phyloP scores from a whole-genome alignment of 2,888 invertebrate species.

The Rhamphomyia laevipes region DNA sequence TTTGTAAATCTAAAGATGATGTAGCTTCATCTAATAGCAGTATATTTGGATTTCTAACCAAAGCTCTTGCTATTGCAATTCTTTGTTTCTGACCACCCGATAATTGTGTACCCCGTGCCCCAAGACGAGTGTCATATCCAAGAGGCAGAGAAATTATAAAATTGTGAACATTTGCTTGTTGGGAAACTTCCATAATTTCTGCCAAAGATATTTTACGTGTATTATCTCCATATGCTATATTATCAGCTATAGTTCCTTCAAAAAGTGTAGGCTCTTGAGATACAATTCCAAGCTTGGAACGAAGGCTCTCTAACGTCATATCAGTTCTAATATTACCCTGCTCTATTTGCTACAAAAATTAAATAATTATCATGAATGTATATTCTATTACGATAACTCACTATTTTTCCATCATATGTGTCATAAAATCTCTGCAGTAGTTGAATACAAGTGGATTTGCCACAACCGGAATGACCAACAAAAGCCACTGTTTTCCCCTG shows the following conservation, averaged over 20 bases:
- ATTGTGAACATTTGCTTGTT: constrained; percentile 65
- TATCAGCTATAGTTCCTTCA: constrained; percentile 69
- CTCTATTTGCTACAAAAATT: constrained; percentile 35
- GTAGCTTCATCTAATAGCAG: constrained; percentile 66
- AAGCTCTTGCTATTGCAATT: constrained; percentile 69
- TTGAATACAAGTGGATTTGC: constrained; percentile 72
- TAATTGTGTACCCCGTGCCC: constrained; percentile 64
- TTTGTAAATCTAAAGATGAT: constrained; percentile 65
- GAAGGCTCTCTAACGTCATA: constrained; percentile 53
- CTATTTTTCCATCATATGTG: constrained; percentile 52
- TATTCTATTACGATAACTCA: constrained; percentile 22
- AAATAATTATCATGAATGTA: constrained; percentile 15
- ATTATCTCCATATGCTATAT: constrained; percentile 81
- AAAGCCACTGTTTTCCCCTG: constrained; percentile 61
- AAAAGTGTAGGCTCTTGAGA: constrained; percentile 81
- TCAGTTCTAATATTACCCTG: constrained; percentile 45
- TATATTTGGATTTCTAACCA: constrained; percentile 62
- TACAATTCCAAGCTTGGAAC: constrained; percentile 67
- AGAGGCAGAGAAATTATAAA: constrained; percentile 63
- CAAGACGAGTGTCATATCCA: constrained; percentile 65
- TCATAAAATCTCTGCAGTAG: constrained; percentile 71
- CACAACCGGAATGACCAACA: constrained; percentile 66
- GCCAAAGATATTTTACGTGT: constrained; percentile 49
- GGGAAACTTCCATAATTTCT: constrained; percentile 62
- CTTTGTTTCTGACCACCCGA: constrained; percentile 83